These are phyloP conservation scores for Oostethus manadensis DNA, from an alignment of 2,113 vertebrate species.

Conservation along the genomic window DNA sequence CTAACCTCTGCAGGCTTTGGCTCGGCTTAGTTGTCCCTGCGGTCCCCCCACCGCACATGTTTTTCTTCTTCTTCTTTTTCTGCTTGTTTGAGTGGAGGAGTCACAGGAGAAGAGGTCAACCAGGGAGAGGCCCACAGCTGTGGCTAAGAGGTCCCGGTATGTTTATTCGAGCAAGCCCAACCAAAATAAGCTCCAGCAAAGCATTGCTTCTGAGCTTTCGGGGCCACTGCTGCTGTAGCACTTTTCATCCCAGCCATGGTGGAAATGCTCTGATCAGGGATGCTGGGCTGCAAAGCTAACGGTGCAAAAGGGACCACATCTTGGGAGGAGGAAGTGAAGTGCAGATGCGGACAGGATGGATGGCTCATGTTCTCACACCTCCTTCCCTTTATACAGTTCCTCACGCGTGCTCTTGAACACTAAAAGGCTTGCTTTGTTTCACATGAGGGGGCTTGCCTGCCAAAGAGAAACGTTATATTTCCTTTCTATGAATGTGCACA, in stretches of 20 bases:
- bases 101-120: constrained; percentile 56
- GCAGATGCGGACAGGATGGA: constrained; percentile 52
- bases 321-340: constrained; percentile 41
- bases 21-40: constrained; percentile 33
- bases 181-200: constrained; percentile 71
- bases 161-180: constrained; percentile 74
- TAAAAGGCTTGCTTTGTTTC: constrained; percentile 58
- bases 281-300: constrained; percentile 44
- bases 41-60: constrained; percentile 40
- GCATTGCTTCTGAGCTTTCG: constrained; percentile 61
- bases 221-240: constrained; percentile 52
- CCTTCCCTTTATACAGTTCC: constrained; percentile 51
- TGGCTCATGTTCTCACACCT: constrained; percentile 58
- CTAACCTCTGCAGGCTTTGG: constrained; percentile 59
- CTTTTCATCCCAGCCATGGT: constrained; percentile 65
- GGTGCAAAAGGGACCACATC: constrained; percentile 52
- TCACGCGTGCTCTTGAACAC: constrained; percentile 33
- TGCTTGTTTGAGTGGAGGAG: constrained; percentile 50
- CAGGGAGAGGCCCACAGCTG: constrained; percentile 66
- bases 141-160: constrained; percentile 53
- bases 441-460: constrained; percentile 21
- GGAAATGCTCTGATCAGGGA: constrained; percentile 49
- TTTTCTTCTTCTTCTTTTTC: constrained; percentile 53
- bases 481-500: background rate
- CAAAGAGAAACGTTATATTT: constrained; percentile 1